These are phyloP conservation scores for Aptenodytes patagonicus DNA, from an alignment of 2,113 vertebrate genomes.

Conservation along the genomic window DNA sequence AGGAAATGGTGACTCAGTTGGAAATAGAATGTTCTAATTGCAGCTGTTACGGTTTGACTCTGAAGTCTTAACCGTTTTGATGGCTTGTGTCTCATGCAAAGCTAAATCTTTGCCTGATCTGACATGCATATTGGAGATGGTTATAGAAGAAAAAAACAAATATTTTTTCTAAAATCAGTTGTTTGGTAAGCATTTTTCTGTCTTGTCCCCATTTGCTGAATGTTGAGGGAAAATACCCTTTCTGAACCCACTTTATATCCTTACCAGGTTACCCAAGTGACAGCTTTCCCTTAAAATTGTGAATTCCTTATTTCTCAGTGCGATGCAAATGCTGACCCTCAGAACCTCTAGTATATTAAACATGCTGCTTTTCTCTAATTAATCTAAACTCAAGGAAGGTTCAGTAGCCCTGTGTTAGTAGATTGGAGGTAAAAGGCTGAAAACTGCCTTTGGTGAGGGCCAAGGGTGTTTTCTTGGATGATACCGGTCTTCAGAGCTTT, in stretches of 20 bases:
- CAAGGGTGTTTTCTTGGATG: background rate
- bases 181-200: background rate
- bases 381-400: background rate
- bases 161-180: background rate
- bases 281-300: background rate
- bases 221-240: fast-evolving
- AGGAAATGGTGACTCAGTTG: background rate
- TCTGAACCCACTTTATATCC: background rate
- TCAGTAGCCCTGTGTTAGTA: background rate
- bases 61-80: background rate
- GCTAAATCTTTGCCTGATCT: background rate
- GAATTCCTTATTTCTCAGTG: background rate
- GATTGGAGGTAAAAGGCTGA: background rate
- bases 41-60: background rate
- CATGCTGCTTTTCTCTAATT: background rate
- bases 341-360: background rate
- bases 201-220: background rate
- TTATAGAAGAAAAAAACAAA: background rate
- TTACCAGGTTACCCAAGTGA: fast-evolving
- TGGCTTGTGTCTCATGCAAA: background rate
- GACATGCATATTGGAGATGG: fast-evolving
- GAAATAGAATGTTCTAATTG: background rate
- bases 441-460: background rate
- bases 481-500: background rate
- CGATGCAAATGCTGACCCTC: background rate